Conservation (phyloP, 2,113 vertebrate genomes). For the Sinocyclocheilus grahami region DNA sequence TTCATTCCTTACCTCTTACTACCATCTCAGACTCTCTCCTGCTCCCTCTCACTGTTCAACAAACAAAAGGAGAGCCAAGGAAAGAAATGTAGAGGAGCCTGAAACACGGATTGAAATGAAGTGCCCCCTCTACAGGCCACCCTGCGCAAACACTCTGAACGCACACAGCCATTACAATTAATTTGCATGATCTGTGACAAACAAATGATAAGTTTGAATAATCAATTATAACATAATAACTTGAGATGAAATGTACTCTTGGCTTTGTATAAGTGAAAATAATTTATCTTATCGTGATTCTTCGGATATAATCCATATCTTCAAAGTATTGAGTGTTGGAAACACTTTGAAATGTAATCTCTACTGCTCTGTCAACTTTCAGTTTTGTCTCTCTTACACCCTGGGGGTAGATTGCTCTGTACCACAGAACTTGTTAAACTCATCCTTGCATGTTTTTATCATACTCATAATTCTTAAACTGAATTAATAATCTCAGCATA, state of each 20-base stretch:
- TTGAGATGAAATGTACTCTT: not conserved
- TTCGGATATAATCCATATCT: not conserved
- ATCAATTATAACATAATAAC: too few species aligned
- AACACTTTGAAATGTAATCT: conserved; percentile 70
- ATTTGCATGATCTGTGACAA: not conserved
- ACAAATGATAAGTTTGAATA: not conserved
- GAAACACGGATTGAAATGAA: not conserved
- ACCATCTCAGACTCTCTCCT: not conserved
- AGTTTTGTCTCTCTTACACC: conserved; percentile 67
- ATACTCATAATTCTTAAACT: not conserved
- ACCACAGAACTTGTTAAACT: conserved; percentile 66
- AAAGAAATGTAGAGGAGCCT: not conserved
- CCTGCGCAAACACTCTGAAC: not conserved
- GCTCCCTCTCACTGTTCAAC: not conserved
- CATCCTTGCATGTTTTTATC: conserved; percentile 32
- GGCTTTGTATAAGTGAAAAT: not conserved
- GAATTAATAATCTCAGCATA: not conserved
- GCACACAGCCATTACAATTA: not conserved
- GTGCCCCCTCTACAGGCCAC: conserved; percentile 45
- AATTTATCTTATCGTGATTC: not conserved
- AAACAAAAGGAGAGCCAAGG: not conserved
- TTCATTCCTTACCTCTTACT: not conserved
- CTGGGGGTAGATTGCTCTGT: conserved; percentile 62
- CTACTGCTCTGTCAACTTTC: conserved; percentile 62
- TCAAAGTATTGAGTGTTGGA: conserved; percentile 58